phyloP scores from a whole-genome alignment of 2,797 vertebrate species.

The Chelon labrosus region DNA sequence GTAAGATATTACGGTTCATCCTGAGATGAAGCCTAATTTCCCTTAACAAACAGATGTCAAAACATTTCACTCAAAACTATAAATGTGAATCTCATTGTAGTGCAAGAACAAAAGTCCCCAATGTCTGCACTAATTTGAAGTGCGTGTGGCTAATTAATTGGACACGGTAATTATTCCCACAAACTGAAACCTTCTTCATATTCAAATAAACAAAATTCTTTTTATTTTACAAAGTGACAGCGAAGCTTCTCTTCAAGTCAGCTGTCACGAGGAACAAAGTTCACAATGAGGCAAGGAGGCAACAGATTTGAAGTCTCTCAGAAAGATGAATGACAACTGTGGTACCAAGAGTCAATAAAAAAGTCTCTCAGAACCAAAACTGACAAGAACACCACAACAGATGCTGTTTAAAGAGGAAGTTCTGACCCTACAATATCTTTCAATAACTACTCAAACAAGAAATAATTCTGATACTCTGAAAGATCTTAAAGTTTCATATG shows the following conservation, averaged over 20 bases:
- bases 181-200: background rate
- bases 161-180: no score
- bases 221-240: slow-evolving; percentile 13
- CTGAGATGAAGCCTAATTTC: no score
- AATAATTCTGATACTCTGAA: slow-evolving; percentile 3
- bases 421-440: slow-evolving; percentile 3
- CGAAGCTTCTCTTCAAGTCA: background rate
- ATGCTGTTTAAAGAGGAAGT: background rate
- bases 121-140: no score
- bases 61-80: no score
- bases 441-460: slow-evolving; percentile 6
- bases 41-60: no score
- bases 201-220: slow-evolving; percentile 5
- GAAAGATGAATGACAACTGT: background rate
- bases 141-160: no score
- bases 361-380: background rate
- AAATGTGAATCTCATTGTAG: no score
- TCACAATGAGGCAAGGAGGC: background rate
- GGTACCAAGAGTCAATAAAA: no score
- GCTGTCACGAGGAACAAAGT: background rate
- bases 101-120: no score
- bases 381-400: background rate
- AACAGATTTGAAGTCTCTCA: background rate
- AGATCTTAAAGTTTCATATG: background rate
- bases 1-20: no score